These are phyloP conservation scores for Lepilemur ruficaudatus DNA, from an alignment of 2,797 vertebrate species.

Conservation along the genomic window DNA sequence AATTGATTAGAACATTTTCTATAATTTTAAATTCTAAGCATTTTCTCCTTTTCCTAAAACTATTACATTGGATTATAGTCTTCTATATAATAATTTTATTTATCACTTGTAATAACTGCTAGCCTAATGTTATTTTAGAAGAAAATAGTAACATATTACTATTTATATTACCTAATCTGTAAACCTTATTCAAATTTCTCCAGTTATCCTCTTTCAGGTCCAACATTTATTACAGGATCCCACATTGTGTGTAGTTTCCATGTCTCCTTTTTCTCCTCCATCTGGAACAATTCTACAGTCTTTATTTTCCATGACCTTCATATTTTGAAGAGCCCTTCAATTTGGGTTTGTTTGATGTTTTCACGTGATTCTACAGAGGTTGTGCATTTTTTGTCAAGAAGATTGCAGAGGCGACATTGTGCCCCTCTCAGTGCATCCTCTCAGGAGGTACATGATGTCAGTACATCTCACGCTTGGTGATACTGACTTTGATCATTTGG, in stretches of 20 bases:
- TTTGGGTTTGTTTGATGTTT: neutral
- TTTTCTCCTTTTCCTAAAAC: neutral
- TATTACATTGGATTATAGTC: neutral
- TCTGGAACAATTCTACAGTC: neutral
- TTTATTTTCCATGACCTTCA: conserved; percentile 14
- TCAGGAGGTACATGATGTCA: neutral
- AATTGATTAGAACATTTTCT: neutral
- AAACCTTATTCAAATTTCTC: neutral
- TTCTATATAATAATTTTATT: neutral
- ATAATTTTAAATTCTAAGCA: conserved; percentile 20
- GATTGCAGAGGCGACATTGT: neutral
- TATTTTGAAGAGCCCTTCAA: neutral
- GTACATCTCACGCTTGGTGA: neutral
- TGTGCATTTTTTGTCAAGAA: neutral
- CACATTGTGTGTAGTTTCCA: neutral
- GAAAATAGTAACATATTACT: neutral
- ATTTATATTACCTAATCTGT: neutral
- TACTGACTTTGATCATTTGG: neutral
- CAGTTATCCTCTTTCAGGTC: neutral
- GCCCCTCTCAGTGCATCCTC: neutral
- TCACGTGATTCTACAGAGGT: neutral
- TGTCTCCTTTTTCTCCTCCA: neutral
- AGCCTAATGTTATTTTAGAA: neutral
- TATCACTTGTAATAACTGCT: neutral
- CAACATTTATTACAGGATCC: neutral